Percentiles rank a stretch among this genome's conserved stretches.
phyloP scores from a whole-genome alignment of 2,888 invertebrate species.

The Calameuta filiformis region DNA sequence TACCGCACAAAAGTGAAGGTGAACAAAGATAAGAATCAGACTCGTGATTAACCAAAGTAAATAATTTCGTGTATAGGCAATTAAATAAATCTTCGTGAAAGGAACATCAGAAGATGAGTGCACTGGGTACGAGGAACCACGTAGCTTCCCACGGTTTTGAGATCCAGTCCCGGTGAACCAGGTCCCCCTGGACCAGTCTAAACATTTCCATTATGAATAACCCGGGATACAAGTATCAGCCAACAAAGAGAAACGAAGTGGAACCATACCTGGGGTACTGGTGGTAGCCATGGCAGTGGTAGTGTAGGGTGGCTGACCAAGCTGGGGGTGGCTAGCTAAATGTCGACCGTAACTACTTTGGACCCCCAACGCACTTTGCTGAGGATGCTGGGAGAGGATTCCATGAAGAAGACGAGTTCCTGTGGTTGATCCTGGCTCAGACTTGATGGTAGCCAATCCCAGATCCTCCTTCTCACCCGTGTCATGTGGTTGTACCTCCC shows the following conservation, averaged over 20 bases:
- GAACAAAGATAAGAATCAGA: no score
- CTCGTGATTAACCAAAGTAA: no score
- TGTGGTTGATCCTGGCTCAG: constrained; percentile 58
- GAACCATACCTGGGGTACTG: constrained; percentile 69
- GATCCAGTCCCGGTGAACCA: constrained; percentile 3
- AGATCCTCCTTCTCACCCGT: constrained; percentile 57
- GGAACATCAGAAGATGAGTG: constrained; percentile 61
- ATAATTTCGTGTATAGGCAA: constrained; percentile 59
- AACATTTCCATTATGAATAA: neutral
- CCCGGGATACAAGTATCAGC: no score
- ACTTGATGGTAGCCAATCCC: constrained; percentile 57
- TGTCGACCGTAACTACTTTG: constrained; percentile 62
- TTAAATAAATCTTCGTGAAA: constrained; percentile 64
- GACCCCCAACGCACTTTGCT: constrained; percentile 65
- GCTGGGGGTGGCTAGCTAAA: constrained; percentile 65
- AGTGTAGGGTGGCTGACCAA: constrained; percentile 75
- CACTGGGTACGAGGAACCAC: constrained; percentile 61
- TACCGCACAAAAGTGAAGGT: neutral
- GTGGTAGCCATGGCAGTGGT: constrained; percentile 64
- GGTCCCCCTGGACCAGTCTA: constrained; percentile 47
- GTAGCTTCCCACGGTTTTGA: constrained; percentile 55
- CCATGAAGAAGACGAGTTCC: constrained; percentile 70
- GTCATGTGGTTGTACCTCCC: constrained; percentile 68
- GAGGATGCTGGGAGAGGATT: constrained; percentile 72
- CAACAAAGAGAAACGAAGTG: no score